phyloP scores from a whole-genome alignment of 2,113 vertebrate species.

The Elgaria multicarinata region DNA sequence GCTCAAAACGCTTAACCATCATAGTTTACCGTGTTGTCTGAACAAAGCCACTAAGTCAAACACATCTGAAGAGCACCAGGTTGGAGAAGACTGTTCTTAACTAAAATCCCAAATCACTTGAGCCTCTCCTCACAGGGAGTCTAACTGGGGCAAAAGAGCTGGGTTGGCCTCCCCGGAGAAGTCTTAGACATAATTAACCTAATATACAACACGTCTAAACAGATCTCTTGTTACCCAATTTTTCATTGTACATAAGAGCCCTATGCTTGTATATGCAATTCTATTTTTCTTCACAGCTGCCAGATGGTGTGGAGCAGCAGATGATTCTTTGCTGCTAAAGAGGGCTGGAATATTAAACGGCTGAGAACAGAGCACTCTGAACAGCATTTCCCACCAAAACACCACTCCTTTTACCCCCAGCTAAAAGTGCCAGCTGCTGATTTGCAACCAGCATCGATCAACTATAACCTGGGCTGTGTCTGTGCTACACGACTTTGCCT shows the following conservation, averaged over 20 bases:
- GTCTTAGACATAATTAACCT: constrained; percentile 23
- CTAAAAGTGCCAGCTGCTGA: constrained; percentile 16
- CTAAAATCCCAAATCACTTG: not conserved
- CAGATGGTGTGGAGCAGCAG: constrained; percentile 19
- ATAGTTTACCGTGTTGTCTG: too few species aligned
- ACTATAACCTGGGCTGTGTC: constrained; percentile 5
- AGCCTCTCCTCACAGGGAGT: not conserved
- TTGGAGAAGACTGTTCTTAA: not conserved
- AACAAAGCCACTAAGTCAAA: not conserved
- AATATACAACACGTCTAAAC: constrained; percentile 23
- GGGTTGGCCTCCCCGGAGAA: not conserved
- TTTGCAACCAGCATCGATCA: not conserved
- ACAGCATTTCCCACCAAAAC: not conserved
- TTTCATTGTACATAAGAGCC: not conserved
- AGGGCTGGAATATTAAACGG: constrained; percentile 34
- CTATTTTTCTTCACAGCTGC: constrained; percentile 27
- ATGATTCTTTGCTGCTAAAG: constrained; percentile 2
- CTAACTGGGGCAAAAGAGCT: not conserved
- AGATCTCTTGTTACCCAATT: constrained; percentile 22
- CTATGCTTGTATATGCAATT: not conserved
- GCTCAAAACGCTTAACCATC: too few species aligned
- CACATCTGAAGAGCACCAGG: not conserved
- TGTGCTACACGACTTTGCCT: too few species aligned
- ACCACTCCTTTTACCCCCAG: constrained; percentile 15
- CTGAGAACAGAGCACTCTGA: not conserved